Base-by-base conservation (phyloP, 2,113 vertebrate species). In the Pogona vitticeps region DNA sequence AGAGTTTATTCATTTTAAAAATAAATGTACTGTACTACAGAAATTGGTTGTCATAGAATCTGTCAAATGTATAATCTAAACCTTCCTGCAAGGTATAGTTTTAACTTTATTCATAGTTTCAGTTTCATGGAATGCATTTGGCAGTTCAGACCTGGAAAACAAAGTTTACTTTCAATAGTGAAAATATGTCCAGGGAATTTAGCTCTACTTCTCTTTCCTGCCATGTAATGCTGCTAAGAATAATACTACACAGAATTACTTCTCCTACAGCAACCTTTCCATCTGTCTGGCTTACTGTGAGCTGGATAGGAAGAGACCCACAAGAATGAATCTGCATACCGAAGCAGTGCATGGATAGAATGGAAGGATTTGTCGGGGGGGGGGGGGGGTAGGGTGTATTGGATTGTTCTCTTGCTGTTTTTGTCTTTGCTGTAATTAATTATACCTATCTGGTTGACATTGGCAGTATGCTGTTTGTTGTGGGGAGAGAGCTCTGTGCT, bases 1-100 rank as follows among this genome's bases (percentile, higher is more conserved):
- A 67, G 65, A 26, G 23, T 67, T 26, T 67, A 26, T 28, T 26
- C 28, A 67, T 67, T 65, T 67, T 31, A 67, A 67, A 28, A 67
- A 61, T 67, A 26, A 28, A 68, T 58, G 65, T 42, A 58, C 52
- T 33, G 84, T 83, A 3, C 75, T 58, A 88, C 86, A 86, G 33
- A 87, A 83, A 73, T 75, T 1, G 63, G 77, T 84, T 67, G 40
- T 46, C 0, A 7, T 0, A 0, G 70, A 0, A 86, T 58, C 1
- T 68, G 28, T 46, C 40, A 76, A 76, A 65, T 52, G 3, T 7
- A 42, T 81, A 46, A 67, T 59, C 13, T 79, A 15, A 28, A 81
- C 3, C 0, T 1, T 77, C 58, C 14, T 21, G 1, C 20, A 80
- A 28, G 17, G n/a, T 31, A 52, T 78, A 28, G n/a, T 10, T 79